A percentile compares a stretch with the other conserved stretches of the same genome.
phyloP scores from a whole-genome alignment of 2,113 vertebrate genomes.

The Pterocles gutturalis region DNA sequence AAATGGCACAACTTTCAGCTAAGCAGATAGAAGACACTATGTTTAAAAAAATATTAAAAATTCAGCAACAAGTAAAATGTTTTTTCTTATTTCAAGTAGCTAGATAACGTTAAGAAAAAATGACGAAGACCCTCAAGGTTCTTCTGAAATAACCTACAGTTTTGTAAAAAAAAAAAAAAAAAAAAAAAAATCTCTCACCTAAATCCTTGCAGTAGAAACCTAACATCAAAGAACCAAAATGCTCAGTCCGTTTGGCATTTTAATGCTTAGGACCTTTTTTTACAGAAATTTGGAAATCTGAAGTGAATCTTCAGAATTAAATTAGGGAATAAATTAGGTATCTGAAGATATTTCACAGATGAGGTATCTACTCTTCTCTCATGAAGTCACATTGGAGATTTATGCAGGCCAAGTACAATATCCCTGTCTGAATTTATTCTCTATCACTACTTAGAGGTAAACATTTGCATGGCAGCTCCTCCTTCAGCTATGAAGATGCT shows the following conservation, averaged over 20 bases:
- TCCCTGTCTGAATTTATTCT: background rate
- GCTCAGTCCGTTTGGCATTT: background rate
- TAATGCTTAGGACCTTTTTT: background rate
- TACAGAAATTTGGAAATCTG: background rate
- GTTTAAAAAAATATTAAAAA: background rate
- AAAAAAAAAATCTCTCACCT: background rate
- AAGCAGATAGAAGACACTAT: background rate
- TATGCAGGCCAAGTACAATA: background rate
- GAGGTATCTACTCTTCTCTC: background rate
- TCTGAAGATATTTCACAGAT: background rate
- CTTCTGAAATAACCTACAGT: background rate
- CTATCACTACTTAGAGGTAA: background rate
- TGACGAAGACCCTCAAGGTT: background rate
- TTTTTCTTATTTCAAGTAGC: background rate
- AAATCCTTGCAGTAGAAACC: background rate
- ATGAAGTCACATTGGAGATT: fast-evolving
- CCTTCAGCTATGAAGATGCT: background rate
- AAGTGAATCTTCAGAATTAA: background rate
- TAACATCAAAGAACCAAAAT: background rate
- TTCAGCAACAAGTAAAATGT: background rate
- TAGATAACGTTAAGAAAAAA: background rate
- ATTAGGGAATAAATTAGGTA: background rate
- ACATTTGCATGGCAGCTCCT: background rate
- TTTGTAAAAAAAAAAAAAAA: background rate
- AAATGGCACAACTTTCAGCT: background rate